Base-by-base conservation (phyloP, 2,797 vertebrate genomes). In the Huso huso region DNA sequence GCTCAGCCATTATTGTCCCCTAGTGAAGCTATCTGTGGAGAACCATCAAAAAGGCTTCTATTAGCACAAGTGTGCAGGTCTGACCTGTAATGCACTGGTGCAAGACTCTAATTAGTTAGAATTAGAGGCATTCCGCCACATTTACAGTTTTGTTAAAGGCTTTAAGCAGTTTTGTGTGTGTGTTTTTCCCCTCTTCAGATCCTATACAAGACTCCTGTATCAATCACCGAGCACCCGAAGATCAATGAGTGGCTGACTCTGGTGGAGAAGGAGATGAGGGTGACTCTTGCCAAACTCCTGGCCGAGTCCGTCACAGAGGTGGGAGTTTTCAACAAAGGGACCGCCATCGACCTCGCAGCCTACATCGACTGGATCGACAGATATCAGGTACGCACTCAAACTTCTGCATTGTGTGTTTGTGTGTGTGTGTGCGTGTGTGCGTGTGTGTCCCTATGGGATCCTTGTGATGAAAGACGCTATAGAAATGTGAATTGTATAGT, bases 241-340 rank as follows among this genome's bases (percentile, higher is more conserved):
- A 99, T 99, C 85, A 99, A 99, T 3, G 97, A 99, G 74, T 99
- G 97, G 97, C 90, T 99, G 69, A 99, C 96, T 0, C 84, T 99
- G 70, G 95, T 99, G 69, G 97, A 99, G 73, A 97, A 94, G 70
- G 97, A 99, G 83, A 99, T 99, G 96, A 88, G 97, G 50, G 95
- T 99, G 74, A 99, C 96, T 0, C 82, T 99, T 79, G 96, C 96
- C 61, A 98, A 96, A 69, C 83, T 99, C 71, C 88, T 99, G 4
- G 97, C 96, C 0, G 96, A 99, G 74, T 93, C 97, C 0, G 95
- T 98, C 67, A 98, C 93, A 0, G 97, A 99, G 80, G 93, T 98
- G 10, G 90, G 89, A 18, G 83, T 84, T 71, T 97, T 99, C 70
- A 95, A 97, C 75, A 93, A 92, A 81, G 94, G 92, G 65, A 93